These are phyloP conservation scores for Myotis lucifugus DNA, from an alignment of 2,113 vertebrate species.

Conservation along the genomic window DNA sequence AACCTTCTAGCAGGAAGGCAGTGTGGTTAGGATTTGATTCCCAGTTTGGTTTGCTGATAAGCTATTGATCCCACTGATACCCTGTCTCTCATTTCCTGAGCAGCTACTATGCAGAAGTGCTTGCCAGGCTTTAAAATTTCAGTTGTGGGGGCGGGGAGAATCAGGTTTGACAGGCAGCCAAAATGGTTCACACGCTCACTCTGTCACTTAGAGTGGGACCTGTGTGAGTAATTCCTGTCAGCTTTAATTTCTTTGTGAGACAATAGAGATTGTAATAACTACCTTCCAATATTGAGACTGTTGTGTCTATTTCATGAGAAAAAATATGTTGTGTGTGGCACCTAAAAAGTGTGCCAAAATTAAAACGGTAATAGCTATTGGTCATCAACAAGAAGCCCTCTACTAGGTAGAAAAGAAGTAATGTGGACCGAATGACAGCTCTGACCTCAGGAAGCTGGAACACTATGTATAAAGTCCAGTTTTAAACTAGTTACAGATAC, in stretches of 20 bases:
- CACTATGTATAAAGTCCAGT: not conserved
- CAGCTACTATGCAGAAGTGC: not conserved
- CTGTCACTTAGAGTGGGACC: not conserved
- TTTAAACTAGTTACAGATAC: not conserved
- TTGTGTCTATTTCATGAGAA: not conserved
- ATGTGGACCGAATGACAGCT: no score
- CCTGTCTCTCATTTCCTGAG: not conserved
- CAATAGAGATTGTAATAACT: not conserved
- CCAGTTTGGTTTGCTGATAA: not conserved
- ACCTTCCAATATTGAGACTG: not conserved
- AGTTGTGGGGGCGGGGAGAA: not conserved
- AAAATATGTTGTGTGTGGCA: not conserved
- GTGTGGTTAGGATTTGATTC: not conserved
- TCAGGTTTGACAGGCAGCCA: not conserved
- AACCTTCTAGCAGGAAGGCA: not conserved
- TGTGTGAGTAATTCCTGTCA: not conserved
- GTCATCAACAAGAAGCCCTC: not conserved
- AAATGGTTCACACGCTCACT: not conserved
- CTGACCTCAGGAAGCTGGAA: not conserved
- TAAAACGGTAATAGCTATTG: not conserved
- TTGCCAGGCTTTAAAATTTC: not conserved
- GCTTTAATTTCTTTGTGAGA: not conserved
- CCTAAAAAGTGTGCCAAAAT: not conserved
- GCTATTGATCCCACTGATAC: accelerated
- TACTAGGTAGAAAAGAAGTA: not conserved